Conservation (phyloP, 2,797 vertebrate genomes). For the Crenichthys baileyi region DNA sequence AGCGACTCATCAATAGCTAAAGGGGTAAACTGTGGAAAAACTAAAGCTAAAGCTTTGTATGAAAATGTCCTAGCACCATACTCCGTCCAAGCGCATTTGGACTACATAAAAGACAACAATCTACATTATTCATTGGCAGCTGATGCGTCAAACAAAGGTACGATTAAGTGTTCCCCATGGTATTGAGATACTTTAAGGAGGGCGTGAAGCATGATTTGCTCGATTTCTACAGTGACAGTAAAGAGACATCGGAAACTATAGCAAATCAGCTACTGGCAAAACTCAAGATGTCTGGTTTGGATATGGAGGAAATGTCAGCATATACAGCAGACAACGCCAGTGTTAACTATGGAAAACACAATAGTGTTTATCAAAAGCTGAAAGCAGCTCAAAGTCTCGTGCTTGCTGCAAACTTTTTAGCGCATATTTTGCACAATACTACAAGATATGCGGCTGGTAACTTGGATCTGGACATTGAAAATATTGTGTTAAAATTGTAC, state of each 20-base stretch:
- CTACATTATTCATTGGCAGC: background rate
- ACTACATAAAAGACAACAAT: background rate
- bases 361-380: background rate
- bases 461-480: no score
- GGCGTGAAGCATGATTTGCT: background rate
- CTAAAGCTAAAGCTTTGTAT: background rate
- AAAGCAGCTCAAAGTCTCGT: no score
- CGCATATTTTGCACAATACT: no score
- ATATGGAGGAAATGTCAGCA: background rate
- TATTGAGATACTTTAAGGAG: background rate
- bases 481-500: no score
- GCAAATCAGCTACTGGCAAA: constrained; percentile 9
- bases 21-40: background rate
- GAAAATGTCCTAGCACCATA: background rate
- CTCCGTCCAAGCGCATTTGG: background rate
- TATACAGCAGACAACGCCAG: background rate
- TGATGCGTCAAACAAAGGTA: background rate
- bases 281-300: background rate
- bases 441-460: no score
- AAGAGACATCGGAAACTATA: background rate
- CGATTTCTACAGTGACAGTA: constrained; percentile 3
- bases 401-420: no score
- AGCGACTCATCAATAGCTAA: background rate
- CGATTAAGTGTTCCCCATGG: background rate
- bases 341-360: constrained; percentile 7